Conservation (phyloP, 2,888 invertebrate species). For the Hyposoter didymator region DNA sequence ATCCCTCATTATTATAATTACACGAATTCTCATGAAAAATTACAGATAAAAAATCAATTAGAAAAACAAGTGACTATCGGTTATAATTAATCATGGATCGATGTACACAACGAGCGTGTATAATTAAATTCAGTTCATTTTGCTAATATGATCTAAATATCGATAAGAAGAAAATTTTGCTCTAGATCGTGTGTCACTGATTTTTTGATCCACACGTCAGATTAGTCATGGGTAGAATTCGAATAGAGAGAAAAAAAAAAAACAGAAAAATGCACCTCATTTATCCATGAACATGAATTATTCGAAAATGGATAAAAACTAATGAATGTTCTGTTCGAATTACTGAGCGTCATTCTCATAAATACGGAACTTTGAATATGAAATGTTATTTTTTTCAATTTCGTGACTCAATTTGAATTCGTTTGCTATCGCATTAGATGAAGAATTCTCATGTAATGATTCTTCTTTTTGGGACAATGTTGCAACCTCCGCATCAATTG, state of each 20-base stretch:
- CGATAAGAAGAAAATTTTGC: conserved; percentile 54
- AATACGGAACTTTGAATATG: not conserved
- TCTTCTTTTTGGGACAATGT: not conserved
- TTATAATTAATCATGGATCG: not conserved
- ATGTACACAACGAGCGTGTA: conserved; percentile 12
- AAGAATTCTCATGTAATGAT: not conserved
- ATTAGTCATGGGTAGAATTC: conserved; percentile 17
- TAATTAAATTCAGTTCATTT: conserved; percentile 43
- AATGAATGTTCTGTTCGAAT: not conserved
- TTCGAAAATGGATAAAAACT: not conserved
- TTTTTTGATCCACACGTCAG: conserved; percentile 37
- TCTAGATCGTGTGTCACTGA: conserved; percentile 37
- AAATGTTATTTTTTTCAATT: not conserved
- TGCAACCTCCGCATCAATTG: conserved; percentile 28
- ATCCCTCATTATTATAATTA: conserved; percentile 31
- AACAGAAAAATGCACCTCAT: not conserved
- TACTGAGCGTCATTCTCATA: no score
- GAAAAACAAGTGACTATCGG: not conserved
- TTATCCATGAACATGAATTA: not conserved
- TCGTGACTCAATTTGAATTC: not conserved
- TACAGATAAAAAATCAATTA: not conserved
- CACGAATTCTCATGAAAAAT: not conserved
- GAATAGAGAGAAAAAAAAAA: not conserved
- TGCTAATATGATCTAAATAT: conserved; percentile 28
- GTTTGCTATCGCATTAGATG: not conserved